Conservation (phyloP, 2,113 vertebrate genomes). For the Mixornis gularis region DNA sequence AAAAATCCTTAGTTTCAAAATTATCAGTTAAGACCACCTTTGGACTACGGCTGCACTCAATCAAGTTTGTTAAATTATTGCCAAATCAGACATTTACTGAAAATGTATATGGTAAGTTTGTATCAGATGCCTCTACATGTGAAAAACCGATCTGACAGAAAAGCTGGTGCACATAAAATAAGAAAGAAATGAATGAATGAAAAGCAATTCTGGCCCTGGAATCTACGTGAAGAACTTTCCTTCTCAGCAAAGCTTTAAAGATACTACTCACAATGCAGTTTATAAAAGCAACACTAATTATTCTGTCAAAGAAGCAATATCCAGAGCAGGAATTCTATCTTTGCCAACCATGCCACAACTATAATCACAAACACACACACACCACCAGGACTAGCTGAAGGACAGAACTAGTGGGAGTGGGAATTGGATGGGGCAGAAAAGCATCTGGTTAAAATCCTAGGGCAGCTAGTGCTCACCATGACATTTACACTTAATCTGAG, state of each 20-base stretch:
- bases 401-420: background rate
- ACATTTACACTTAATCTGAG: conserved; percentile 85
- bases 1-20: background rate
- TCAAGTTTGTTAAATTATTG: background rate
- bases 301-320: background rate
- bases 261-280: background rate
- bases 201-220: background rate
- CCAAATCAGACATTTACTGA: background rate
- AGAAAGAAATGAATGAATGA: background rate
- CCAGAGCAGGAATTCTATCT: background rate
- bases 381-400: background rate
- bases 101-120: background rate
- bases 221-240: background rate
- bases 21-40: background rate
- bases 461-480: conserved; percentile 79
- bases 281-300: background rate
- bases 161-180: background rate
- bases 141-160: background rate
- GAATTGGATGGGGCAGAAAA: background rate
- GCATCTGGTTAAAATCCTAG: conserved; percentile 22
- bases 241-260: background rate
- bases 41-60: background rate
- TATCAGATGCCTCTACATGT: background rate
- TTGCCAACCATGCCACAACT: background rate
- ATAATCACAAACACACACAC: conserved; percentile 18